Evolutionary conservation across 2,113 vertebrate species (phyloP).

Genomic region (Gallinago jamesoni): DNA sequence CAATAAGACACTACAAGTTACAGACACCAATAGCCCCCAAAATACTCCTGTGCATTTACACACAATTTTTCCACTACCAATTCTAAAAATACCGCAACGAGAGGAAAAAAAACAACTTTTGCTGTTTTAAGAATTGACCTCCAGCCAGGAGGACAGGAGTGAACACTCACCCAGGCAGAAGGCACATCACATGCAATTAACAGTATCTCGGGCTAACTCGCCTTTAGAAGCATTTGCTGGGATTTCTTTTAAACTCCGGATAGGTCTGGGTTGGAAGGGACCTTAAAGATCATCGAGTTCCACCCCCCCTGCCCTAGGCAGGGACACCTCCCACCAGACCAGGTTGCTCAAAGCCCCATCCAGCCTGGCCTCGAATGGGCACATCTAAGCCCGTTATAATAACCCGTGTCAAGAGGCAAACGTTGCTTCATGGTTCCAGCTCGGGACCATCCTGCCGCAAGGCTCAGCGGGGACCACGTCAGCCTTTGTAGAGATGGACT

Average conservation of each 20-base stretch:
- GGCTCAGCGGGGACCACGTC: fast-evolving
- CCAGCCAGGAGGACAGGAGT: not conserved
- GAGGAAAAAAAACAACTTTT: not conserved
- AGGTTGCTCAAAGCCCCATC: too few relatives aligned
- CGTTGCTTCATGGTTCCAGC: not conserved
- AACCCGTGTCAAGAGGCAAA: not conserved
- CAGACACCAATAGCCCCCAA: not conserved
- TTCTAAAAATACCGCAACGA: not conserved
- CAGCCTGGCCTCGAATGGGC: too few relatives aligned
- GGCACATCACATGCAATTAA: not conserved
- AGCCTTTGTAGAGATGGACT: not conserved
- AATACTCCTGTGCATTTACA: not conserved
- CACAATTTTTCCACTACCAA: not conserved
- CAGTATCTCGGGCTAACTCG: not conserved
- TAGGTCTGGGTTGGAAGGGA: not conserved
- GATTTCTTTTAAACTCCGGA: not conserved
- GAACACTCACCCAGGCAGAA: not conserved
- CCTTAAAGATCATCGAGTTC: too few relatives aligned
- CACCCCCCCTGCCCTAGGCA: too few relatives aligned
- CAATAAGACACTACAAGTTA: not conserved
- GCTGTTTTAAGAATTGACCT: not conserved
- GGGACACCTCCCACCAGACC: too few relatives aligned
- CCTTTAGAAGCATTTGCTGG: not conserved
- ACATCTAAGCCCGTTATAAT: not conserved
- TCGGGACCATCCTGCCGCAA: not conserved